Conservation (phyloP, 2,888 invertebrate species). For the Beris chalybata region DNA sequence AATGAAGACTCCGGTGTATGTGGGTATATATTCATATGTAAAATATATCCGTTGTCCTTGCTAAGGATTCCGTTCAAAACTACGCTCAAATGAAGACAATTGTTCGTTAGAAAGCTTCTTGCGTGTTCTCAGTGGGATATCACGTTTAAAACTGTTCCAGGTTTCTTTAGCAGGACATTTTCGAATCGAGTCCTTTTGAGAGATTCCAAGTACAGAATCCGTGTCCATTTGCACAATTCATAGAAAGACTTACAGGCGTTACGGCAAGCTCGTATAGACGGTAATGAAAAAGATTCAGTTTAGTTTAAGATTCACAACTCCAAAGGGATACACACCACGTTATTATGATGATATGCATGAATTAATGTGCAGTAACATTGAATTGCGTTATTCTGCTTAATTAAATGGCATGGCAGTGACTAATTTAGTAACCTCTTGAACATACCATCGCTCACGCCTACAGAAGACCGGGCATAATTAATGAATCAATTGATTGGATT, state of each 20-base stretch:
- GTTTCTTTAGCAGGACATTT: background rate
- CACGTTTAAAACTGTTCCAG: background rate
- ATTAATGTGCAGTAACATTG: slow-evolving; percentile 21
- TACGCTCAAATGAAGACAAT: slow-evolving; percentile 12
- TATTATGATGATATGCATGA: slow-evolving; percentile 6
- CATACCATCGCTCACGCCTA: slow-evolving; percentile 7
- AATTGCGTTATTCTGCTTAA: slow-evolving; percentile 22
- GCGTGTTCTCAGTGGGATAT: slow-evolving; percentile 1
- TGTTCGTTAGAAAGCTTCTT: background rate
- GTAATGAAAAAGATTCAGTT: background rate
- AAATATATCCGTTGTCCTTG: background rate
- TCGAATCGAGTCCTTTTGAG: background rate
- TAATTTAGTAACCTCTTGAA: slow-evolving; percentile 24
- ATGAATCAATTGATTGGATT: slow-evolving; percentile 19
- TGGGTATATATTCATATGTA: slow-evolving; percentile 13
- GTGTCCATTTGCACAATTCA: background rate
- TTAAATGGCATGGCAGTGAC: slow-evolving; percentile 27
- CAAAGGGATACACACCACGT: background rate
- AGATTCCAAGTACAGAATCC: background rate
- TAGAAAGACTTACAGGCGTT: too few species aligned
- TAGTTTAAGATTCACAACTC: background rate
- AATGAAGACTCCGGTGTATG: background rate
- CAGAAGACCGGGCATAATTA: slow-evolving; percentile 3
- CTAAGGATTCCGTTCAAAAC: slow-evolving; percentile 4
- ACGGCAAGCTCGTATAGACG: too few species aligned